Evolutionary conservation across 2,797 vertebrate genomes (phyloP).

Genomic region (Leptodactylus fallax): DNA sequence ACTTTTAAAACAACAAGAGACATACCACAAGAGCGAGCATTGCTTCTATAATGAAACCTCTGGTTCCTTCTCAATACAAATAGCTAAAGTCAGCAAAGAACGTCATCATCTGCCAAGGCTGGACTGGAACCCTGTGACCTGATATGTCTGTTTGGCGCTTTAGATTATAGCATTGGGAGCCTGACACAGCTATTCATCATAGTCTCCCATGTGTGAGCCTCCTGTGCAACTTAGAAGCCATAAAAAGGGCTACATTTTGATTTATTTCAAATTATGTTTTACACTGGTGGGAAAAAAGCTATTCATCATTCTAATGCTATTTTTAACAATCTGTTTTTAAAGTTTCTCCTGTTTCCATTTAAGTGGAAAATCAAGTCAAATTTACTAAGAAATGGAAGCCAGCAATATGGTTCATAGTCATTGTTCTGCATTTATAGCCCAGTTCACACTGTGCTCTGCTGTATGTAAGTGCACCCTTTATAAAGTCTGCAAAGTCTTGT

Average conservation of each 20-base stretch:
- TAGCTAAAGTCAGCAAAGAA: slow-evolving; percentile 56
- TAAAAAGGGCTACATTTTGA: slow-evolving; percentile 42
- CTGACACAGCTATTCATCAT: slow-evolving; percentile 50
- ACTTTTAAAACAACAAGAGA: slow-evolving; percentile 46
- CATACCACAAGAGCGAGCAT: slow-evolving; percentile 3
- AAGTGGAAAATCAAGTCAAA: neutral
- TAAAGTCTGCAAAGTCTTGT: neutral
- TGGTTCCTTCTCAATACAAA: slow-evolving; percentile 42
- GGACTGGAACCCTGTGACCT: slow-evolving; percentile 44
- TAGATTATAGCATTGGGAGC: slow-evolving; percentile 38
- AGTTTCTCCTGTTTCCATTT: neutral
- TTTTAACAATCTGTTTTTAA: slow-evolving; percentile 30
- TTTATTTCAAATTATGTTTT: slow-evolving; percentile 45
- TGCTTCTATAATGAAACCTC: slow-evolving; percentile 33
- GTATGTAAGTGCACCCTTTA: neutral
- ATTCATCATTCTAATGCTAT: slow-evolving; percentile 42
- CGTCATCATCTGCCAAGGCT: slow-evolving; percentile 39
- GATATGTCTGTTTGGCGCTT: slow-evolving; percentile 46
- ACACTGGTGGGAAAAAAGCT: slow-evolving; percentile 29
- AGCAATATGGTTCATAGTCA: neutral
- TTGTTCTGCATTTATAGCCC: neutral
- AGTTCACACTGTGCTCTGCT: neutral
- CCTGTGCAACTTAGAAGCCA: slow-evolving; percentile 23
- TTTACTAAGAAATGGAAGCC: neutral
- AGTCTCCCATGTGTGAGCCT: slow-evolving; percentile 34